Evolutionary conservation across 2,797 vertebrate species (phyloP), one percentile per base, ranked within the genome.

Genomic region (Scomberomorus guttatus): DNA sequence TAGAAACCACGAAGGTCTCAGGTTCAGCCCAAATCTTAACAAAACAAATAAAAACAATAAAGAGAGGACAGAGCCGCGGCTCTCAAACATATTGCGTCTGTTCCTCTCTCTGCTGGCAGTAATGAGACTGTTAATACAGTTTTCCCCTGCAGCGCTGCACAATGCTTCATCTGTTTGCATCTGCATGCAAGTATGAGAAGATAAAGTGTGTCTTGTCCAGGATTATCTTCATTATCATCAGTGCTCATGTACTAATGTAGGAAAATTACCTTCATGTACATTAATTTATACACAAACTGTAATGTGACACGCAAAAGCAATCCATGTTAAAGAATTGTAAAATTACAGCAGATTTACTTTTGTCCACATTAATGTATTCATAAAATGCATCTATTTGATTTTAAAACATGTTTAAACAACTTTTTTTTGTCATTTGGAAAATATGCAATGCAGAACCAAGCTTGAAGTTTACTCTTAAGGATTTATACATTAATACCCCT

Each of bases 61-160:
- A 61, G 48, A 5, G 39, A 27, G 29, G 72, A 22, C 22, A 7
- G 56, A 57, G 44, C 61, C 32, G 15, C 63, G 2, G 67, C 60
- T 58, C 50, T 22, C 9, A 4, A 17, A 17, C 50, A 34, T 62
- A 18, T 46, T n/a, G 44, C 4, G 14, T 58, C 37, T 25, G 64
- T 25, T 77, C 22, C 24, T 10, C 1, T 64, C 32, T 46, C 54
- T 70, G 69, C 46, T 48, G 71, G 52, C 72, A 25, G 69, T 71
- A 75, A 80, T 66, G 59, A 81, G 51, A 62, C 60, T 29, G 75
- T 66, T 81, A 62, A 75, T 51, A 81, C 63, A 42, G 54, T 18
- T 67, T 55, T 8, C 22, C 34, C 80, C 89, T 42, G 54, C 73
- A 61, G 83, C 68, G 7, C 68, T 0, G 52, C 70, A 65, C 74